Base-by-base conservation (phyloP, 2,113 vertebrate genomes). In the Chaetorhynchus papuensis region DNA sequence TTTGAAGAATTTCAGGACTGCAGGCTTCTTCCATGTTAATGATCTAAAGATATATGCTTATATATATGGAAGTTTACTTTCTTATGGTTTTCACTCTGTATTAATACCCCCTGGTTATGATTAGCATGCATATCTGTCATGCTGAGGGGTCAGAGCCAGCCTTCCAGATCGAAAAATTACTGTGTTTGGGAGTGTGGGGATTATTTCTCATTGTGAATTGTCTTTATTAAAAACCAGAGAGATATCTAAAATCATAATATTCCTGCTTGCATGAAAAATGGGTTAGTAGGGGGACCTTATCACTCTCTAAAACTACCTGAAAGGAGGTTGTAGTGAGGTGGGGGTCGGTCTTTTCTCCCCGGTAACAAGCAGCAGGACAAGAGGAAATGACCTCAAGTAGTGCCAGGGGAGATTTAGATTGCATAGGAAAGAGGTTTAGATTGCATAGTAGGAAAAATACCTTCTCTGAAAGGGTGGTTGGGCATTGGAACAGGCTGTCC, bases 121-220 rank as follows among this genome's bases (percentile, higher is more conserved):
- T 30, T 45, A 39, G 15, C 11, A 7, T 42, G n/a, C 0, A 0
- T 17, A 52, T 45, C 24, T 64, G 42, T 42, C 28, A 30, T 15
- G 27, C 28, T 45, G 39, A 61, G 44, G 23, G 16, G 10, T 53
- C 33, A 81, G 35, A 78, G 47, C 13, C 71, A 89, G 35, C 33
- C 30, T 82, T 23, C 45, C n/a, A 78, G 18, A 57, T 7, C 3
- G 18, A 69, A 79, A 85, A 27, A 35, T 12, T 20, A 13, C 28
- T 68, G 21, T 41, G 28, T 37, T 76, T 64, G 39, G 6, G 33
- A 21, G 26, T 0, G 0, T 7, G 16, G 4, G 44, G 21, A 49
- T 61, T 57, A 57, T 63, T 59, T 91, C 35, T 41, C 10, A 10
- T 24, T 41, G 39, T 70, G 42, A 69, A 50, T 11, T 50, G 42